Base-by-base conservation (phyloP, 1,140 invertebrate genomes). In the Catajapyx aquilonaris region DNA sequence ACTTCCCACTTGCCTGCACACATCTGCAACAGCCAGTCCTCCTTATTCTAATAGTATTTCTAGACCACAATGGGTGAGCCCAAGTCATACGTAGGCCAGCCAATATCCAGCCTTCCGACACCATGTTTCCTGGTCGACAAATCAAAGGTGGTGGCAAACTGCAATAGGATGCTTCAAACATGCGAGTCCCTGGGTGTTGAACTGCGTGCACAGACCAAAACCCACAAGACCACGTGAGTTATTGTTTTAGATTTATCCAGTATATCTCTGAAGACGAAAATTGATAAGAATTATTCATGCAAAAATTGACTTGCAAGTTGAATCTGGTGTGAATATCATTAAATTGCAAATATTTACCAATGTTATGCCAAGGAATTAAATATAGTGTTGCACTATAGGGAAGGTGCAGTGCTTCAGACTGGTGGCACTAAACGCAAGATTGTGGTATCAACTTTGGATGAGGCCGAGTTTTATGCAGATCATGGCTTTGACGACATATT, bases 401-500 rank as follows among this genome's bases (percentile, higher is more conserved):
- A 56, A 38, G 48, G 41, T 15, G 53, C 47, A 18, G 41, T 35
- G 10, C 28, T 57, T 10, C 44, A 49, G 38, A 59, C 54, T 0
- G 46, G 42, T 23, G 52, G 54, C 9, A 49, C 40, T 5, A 50
- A 47, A 20, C 38, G 47, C 17, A 45, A 45, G 5, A 49, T 57
- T 34, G 48, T 49, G 18, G 52, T 55, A 2, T 56, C 56, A n/a
- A 58, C 55, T 4, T 36, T 58, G 5, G 37, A 44, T 1, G 55
- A 59, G 32, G 48, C 54, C 4, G 47, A 54, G 35, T 50, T 55
- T 34, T 59, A 48, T 44, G 52, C 55, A 11, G 44, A 47, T n/a
- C 42, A 47, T 42, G 56, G 54, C 28, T 58, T 51, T 42, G 54
- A 57, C 25, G 56, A 59, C 36, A 57, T 59, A 28, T 39, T 58